phyloP scores from a whole-genome alignment of 2,888 invertebrate genomes.

The Eretmocerus hayati region DNA sequence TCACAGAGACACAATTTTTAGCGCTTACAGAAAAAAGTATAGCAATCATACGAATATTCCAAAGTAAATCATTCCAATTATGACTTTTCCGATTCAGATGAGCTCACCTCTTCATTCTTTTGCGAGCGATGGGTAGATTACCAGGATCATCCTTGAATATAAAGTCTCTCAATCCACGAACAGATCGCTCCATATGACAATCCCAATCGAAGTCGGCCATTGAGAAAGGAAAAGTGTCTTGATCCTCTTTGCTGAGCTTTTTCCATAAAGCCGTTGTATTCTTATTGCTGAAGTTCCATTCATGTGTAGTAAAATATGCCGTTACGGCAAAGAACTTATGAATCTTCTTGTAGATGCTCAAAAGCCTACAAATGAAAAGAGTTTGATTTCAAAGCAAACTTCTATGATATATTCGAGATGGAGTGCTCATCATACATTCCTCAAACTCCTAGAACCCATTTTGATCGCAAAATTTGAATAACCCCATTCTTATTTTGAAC shows the following conservation, averaged over 20 bases:
- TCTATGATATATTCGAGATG: background rate
- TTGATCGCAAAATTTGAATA: too few relatives aligned
- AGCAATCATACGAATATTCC: too few relatives aligned
- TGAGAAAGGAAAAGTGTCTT: constrained; percentile 47
- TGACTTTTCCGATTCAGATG: too few relatives aligned
- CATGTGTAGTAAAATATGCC: constrained; percentile 49
- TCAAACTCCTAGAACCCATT: too few relatives aligned
- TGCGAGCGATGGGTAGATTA: constrained; percentile 31
- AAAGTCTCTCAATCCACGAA: constrained; percentile 48
- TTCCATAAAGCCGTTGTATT: constrained; percentile 44
- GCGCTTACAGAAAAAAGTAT: too few relatives aligned
- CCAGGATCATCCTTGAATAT: constrained; percentile 48
- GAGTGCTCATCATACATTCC: background rate
- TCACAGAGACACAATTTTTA: too few relatives aligned
- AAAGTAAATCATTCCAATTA: too few relatives aligned
- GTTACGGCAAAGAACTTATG: constrained; percentile 47
- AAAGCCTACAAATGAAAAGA: constrained; percentile 40
- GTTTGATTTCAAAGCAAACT: background rate
- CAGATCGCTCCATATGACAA: constrained; percentile 47
- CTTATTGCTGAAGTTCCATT: constrained; percentile 32
- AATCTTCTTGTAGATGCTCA: constrained; percentile 49
- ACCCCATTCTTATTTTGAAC: too few relatives aligned
- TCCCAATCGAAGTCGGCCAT: constrained; percentile 49
- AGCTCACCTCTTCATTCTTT: constrained; percentile 33
- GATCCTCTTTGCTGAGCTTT: constrained; percentile 43